Evolutionary conservation across 2,113 vertebrate genomes (phyloP).

Genomic region (Nibea coibor): DNA sequence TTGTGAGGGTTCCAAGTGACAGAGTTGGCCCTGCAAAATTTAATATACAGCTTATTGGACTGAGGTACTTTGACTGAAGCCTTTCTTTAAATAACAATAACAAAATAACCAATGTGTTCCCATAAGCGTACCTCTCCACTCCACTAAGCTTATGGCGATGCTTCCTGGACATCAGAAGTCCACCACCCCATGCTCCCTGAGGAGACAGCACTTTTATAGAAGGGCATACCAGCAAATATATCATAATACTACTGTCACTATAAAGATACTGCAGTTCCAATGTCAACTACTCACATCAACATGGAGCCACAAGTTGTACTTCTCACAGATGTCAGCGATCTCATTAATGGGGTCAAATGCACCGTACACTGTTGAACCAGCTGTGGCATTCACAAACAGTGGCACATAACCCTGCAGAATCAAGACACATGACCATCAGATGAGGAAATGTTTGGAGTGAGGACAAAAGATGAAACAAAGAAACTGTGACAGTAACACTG

Average conservation of each 20-base stretch:
- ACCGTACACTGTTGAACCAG: constrained; percentile 95
- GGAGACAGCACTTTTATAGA: neutral
- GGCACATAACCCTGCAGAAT: constrained; percentile 89
- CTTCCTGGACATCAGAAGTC: constrained; percentile 96
- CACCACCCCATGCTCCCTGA: constrained; percentile 98
- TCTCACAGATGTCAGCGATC: constrained; percentile 98
- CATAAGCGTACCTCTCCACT: constrained; percentile 89
- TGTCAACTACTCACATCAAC: constrained; percentile 91
- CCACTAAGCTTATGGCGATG: constrained; percentile 96
- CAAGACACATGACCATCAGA: neutral
- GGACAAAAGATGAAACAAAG: neutral
- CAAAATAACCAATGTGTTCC: neutral
- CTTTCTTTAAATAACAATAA: neutral
- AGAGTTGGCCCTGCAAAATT: constrained; percentile 91
- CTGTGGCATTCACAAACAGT: constrained; percentile 96
- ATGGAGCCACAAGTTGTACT: constrained; percentile 97
- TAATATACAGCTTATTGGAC: neutral
- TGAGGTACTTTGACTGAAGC: neutral
- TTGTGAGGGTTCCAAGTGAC: constrained; percentile 99
- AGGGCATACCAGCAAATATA: neutral
- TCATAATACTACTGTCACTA: too few relatives aligned
- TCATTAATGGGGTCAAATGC: constrained; percentile 98
- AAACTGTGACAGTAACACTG: neutral
- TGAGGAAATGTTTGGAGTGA: neutral
- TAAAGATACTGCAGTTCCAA: neutral